These are phyloP conservation scores for Lagodon rhomboides DNA, from an alignment of 2,797 vertebrate species.

Conservation along the genomic window DNA sequence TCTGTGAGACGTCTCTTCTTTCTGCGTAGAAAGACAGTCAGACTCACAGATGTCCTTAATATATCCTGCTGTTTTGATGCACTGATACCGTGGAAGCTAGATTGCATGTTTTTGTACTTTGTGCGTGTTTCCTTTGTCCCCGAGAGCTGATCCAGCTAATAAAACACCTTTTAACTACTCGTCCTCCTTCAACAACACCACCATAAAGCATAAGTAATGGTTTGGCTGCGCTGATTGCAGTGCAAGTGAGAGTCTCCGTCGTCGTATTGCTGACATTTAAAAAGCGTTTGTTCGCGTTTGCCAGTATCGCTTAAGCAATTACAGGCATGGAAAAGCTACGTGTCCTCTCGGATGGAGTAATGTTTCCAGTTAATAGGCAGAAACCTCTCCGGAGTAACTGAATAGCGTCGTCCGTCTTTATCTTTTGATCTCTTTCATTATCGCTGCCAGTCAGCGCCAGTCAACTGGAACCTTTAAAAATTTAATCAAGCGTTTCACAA, in stretches of 20 bases:
- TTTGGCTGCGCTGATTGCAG: neutral
- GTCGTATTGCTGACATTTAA: constrained; percentile 15
- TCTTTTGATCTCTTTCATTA: constrained; percentile 19
- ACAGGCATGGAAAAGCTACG: constrained; percentile 5
- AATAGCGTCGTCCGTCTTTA: constrained; percentile 23
- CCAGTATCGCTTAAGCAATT: neutral
- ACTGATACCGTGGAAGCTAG: neutral
- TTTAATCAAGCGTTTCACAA: constrained; percentile 34
- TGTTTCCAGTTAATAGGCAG: constrained; percentile 13
- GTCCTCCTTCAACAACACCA: neutral
- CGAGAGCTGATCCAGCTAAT: neutral
- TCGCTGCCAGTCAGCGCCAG: constrained; percentile 8
- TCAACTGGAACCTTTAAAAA: constrained; percentile 44
- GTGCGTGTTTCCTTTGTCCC: neutral
- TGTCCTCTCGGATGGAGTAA: neutral
- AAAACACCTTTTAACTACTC: neutral
- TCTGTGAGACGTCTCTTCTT: too few species aligned
- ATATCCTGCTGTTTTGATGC: neutral
- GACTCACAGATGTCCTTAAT: too few species aligned
- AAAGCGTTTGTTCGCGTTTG: neutral
- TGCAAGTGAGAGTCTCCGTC: neutral
- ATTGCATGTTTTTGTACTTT: neutral
- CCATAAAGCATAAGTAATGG: neutral
- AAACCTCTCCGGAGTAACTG: neutral
- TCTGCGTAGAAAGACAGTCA: too few species aligned